Evolutionary conservation across 1,140 invertebrate species (phyloP).

Genomic region (Eurosta solidaginis): DNA sequence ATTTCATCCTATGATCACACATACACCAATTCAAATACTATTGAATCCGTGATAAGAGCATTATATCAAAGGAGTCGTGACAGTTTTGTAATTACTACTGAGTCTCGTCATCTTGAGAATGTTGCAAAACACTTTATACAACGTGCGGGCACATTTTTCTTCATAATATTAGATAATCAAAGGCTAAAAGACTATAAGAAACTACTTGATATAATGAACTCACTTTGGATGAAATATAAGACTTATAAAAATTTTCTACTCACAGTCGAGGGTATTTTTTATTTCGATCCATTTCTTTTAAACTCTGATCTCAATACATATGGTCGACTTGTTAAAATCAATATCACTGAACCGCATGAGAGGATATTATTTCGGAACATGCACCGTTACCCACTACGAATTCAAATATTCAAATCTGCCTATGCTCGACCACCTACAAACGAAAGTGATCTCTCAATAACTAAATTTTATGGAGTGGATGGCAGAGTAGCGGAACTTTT

Average conservation of each 20-base stretch:
- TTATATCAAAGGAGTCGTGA: background rate
- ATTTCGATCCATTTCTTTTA: slow-evolving; percentile 48
- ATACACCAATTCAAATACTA: background rate
- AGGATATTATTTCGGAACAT: slow-evolving; percentile 38
- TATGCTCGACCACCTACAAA: slow-evolving; percentile 44
- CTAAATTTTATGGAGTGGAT: slow-evolving; percentile 45
- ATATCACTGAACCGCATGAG: background rate
- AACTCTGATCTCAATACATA: slow-evolving; percentile 26
- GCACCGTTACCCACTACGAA: slow-evolving; percentile 46
- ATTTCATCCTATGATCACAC: background rate
- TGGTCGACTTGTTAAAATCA: slow-evolving; percentile 35
- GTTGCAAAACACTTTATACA: slow-evolving; percentile 5
- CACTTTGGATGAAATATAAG: slow-evolving; percentile 14
- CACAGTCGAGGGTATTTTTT: slow-evolving; percentile 30
- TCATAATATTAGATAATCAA: slow-evolving; percentile 17
- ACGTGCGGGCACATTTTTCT: slow-evolving; percentile 31
- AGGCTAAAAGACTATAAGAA: background rate
- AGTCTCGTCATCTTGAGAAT: background rate
- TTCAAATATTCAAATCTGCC: slow-evolving; percentile 53
- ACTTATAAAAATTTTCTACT: slow-evolving; percentile 29
- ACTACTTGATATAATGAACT: background rate
- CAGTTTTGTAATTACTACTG: slow-evolving; percentile 32
- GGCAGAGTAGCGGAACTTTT: slow-evolving; percentile 41
- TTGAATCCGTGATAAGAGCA: background rate
- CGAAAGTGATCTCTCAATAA: slow-evolving; percentile 32